Evolutionary conservation across 1,140 invertebrate species (phyloP).

Genomic region (Hormaphis cornu): DNA sequence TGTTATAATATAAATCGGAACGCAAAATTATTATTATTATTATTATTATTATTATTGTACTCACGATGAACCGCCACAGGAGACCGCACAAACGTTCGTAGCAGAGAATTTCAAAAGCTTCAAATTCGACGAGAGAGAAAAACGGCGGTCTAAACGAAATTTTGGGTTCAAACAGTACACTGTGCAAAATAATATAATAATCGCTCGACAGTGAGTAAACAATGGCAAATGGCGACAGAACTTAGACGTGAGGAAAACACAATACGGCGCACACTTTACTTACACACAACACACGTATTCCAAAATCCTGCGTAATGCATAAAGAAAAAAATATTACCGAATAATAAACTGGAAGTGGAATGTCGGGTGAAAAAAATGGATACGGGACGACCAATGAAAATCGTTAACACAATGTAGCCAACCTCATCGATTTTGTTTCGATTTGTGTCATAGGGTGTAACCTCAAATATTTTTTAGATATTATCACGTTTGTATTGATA

Average conservation of each 20-base stretch:
- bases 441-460: too few relatives aligned
- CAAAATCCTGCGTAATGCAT: too few relatives aligned
- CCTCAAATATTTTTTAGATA: too few relatives aligned
- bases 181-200: too few relatives aligned
- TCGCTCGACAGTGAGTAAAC: too few relatives aligned
- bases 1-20: too few relatives aligned
- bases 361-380: not conserved
- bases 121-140: not conserved
- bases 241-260: not conserved
- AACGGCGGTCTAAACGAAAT: not conserved
- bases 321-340: too few relatives aligned
- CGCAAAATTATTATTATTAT: too few relatives aligned
- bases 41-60: too few relatives aligned
- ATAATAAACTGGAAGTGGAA: not conserved
- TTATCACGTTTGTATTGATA: too few relatives aligned
- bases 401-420: not conserved
- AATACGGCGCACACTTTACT: too few relatives aligned
- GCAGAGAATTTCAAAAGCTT: not conserved
- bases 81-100: not conserved
- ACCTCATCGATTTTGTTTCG: not conserved
- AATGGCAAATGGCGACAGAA: not conserved
- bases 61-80: constrained; percentile 3
- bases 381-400: not conserved
- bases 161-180: not conserved
- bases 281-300: too few relatives aligned